Evolutionary conservation across 2,113 vertebrate genomes (phyloP), one percentile per base, ranked within the genome.

Genomic region (Silurus meridionalis): DNA sequence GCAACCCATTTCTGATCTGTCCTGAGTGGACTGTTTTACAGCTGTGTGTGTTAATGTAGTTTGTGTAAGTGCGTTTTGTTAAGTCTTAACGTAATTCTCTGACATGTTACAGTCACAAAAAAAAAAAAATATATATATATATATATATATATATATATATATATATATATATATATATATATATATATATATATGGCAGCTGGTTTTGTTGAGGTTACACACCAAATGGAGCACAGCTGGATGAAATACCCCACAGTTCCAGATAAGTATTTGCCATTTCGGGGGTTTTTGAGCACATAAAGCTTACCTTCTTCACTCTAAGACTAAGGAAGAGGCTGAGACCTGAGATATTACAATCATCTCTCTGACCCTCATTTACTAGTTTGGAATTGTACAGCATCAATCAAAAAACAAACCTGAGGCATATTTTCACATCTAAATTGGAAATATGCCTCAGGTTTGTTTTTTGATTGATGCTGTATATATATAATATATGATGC

Each of bases 161-260:
- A n/a, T n/a, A n/a, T n/a, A n/a, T n/a, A n/a, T n/a, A n/a, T n/a
- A n/a, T n/a, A n/a, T n/a, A n/a, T n/a, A n/a, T n/a, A n/a, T n/a
- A n/a, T n/a, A n/a, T n/a, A n/a, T n/a, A n/a, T n/a, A n/a, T n/a
- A n/a, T n/a, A 79, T 55, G 85, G 91, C 94, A 94, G 91, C 92
- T 94, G 93, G 87, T 93, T 93, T 88, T 92, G 90, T 93, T 94
- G 87, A 93, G 88, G 89, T 88, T 85, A 64, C 53, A 83, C 61
- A 88, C 88, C 91, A 93, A 94, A 93, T 89, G 83, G 88, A 91
- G 87, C 91, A 89, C 92, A 94, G 91, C 90, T 93, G 93, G 90
- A 92, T 91, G 90, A 93, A 94, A 94, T 93, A 94, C 93, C 86
- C 92, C 92, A 90, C 83, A 92, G 91, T 92, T 92, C 90, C 89